Base-by-base conservation (phyloP, 2,797 vertebrate genomes). In the Distichodus sexfasciatus region DNA sequence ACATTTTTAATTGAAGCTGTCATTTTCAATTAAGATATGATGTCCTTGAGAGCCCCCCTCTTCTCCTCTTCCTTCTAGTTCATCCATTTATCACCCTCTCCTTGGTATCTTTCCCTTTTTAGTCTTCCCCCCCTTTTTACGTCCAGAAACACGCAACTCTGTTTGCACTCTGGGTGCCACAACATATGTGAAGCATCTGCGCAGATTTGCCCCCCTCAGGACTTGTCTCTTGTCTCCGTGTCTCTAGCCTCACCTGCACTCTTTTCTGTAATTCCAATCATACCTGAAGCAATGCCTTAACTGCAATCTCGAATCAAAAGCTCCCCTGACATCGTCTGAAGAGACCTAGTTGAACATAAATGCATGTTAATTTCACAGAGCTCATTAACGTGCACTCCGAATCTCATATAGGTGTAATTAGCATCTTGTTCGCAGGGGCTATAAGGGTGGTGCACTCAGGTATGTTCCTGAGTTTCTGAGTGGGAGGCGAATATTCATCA, bases 1-100 rank as follows among this genome's bases (percentile, higher is more conserved):
- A 88, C 86, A 89, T 85, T 90, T 91, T 90, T 91, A 91, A 92
- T 91, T 91, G 89, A 86, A 89, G 84, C 90, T 89, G 91, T 88
- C 91, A 88, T 88, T 91, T 90, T 87, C 86, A 91, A 91, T 91
- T 91, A 91, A 87, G 89, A 90, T 89, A 83, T 88, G 84, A 81
- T 82, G 85, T 88, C 86, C 85, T 85, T 85, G 87, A 88, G 83
- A 86, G 79, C 75, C 73, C 71, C 75, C 51, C 33, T 78, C 76
- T 41, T 79, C 61, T 60, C 55, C 70, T 78, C 47, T 35, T 69
- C 44, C 58, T 55, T 69, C 65, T 28, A 17, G 33, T 54, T 80
- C 76, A 80, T 84, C 80, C 69, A 76, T 80, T 83, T 77, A 83
- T 83, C 81, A 62, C 50, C 19, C 33, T 12, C 19, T 28, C 4